Conservation (phyloP, 1,140 invertebrate species). For the Nasonia vitripennis region DNA sequence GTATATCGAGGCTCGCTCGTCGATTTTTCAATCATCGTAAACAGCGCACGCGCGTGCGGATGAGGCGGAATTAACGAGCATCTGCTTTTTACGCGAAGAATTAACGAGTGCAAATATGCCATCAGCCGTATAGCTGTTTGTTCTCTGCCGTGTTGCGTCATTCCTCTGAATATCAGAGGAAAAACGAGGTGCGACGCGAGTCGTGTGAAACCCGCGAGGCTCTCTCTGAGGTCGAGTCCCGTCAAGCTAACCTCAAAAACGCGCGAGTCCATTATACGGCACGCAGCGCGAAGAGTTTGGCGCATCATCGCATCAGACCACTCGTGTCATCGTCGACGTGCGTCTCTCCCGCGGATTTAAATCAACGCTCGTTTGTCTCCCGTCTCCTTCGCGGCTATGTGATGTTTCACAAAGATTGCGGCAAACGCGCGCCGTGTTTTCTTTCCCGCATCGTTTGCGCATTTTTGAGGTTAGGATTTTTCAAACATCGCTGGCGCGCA, state of each 20-base stretch:
- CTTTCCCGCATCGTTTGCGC: not conserved
- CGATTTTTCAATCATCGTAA: constrained; percentile 4
- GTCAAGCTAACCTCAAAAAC: not conserved
- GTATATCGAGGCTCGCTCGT: not conserved
- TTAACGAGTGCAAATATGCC: not conserved
- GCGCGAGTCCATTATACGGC: not conserved
- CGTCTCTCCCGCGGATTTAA: not conserved
- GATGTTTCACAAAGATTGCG: not conserved
- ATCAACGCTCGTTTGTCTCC: not conserved
- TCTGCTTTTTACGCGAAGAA: not conserved
- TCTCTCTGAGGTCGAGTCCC: not conserved
- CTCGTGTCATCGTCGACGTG: not conserved
- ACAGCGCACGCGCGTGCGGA: not conserved
- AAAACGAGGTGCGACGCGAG: not conserved
- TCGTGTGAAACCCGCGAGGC: not conserved
- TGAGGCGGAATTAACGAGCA: not conserved
- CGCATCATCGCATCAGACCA: not conserved
- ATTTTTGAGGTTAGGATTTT: not conserved
- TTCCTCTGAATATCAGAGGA: not conserved
- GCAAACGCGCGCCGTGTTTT: not conserved
- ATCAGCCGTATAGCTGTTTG: not conserved
- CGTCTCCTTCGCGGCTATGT: not conserved
- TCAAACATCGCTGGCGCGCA: no score
- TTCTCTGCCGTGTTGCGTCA: not conserved
- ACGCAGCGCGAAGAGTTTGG: not conserved